Evolutionary conservation across 2,113 vertebrate genomes (phyloP).

Genomic region (Morone saxatilis): DNA sequence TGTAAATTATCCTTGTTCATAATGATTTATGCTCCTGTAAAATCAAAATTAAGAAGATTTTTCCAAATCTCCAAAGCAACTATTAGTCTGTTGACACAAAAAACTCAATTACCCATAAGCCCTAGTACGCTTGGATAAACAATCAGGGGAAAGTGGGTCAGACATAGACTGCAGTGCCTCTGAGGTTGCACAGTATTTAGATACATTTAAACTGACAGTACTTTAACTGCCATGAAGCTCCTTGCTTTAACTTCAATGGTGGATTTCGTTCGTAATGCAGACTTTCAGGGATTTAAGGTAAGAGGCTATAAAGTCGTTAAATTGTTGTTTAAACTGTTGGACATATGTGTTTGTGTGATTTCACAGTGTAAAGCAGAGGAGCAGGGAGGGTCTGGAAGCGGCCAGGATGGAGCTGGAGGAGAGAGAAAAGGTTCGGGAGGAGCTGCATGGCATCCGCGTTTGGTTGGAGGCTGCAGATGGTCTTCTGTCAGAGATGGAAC

Average conservation of each 20-base stretch:
- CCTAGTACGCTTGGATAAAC: not conserved
- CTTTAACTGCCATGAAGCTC: not conserved
- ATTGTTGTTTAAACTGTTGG: too few species aligned
- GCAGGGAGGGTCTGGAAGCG: conserved; percentile 78
- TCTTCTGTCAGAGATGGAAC: conserved; percentile 74
- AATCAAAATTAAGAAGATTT: too few species aligned
- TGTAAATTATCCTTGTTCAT: too few species aligned
- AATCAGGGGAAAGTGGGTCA: not conserved
- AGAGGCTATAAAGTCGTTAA: not conserved
- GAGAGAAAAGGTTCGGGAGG: conserved; percentile 82
- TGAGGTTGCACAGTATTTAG: not conserved
- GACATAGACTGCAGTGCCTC: not conserved
- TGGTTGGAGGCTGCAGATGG: conserved; percentile 80
- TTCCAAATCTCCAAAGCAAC: too few species aligned
- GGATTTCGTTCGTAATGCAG: not conserved
- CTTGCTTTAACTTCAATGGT: not conserved
- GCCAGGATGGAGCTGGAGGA: conserved; percentile 86
- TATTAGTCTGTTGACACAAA: not conserved
- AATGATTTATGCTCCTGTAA: not conserved
- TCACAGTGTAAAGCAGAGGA: conserved; percentile 86
- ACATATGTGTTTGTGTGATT: conserved; percentile 9
- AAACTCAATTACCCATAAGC: conserved; percentile 16
- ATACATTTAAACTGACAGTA: not conserved
- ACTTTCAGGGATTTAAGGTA: not conserved
- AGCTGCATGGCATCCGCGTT: conserved; percentile 83